These are phyloP conservation scores for Percopsis transmontana DNA, from an alignment of 2,113 vertebrate genomes.

Conservation along the genomic window DNA sequence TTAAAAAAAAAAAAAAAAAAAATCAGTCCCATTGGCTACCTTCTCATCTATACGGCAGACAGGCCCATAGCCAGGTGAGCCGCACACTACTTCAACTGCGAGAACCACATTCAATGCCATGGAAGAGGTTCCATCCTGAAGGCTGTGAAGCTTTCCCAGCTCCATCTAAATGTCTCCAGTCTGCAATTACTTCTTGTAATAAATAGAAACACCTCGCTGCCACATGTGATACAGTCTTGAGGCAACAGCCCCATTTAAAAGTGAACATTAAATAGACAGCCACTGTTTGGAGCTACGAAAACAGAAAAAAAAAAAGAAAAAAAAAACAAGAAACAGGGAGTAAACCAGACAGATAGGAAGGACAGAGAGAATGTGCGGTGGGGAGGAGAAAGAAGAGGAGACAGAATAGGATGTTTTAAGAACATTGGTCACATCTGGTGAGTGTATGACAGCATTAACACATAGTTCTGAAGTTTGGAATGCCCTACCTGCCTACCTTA, in stretches of 20 bases:
- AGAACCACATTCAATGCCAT: too few relatives aligned
- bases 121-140: too few relatives aligned
- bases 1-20: too few relatives aligned
- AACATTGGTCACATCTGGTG: not conserved
- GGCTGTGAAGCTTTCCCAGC: too few relatives aligned
- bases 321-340: too few relatives aligned
- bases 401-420: slow-evolving; percentile 3
- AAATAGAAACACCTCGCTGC: slow-evolving; percentile 6
- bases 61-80: too few relatives aligned
- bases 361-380: not conserved
- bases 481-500: not conserved
- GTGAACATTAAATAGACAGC: slow-evolving; percentile 9
- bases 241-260: slow-evolving; percentile 27
- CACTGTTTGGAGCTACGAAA: not conserved
- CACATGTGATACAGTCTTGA: slow-evolving; percentile 24
- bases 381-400: not conserved
- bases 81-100: too few relatives aligned
- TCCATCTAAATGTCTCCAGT: too few relatives aligned
- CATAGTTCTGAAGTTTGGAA: not conserved
- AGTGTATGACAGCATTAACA: slow-evolving; percentile 1
- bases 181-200: slow-evolving; percentile 36
- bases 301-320: not conserved
- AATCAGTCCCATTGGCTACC: too few relatives aligned
- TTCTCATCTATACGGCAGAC: too few relatives aligned
- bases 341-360: too few relatives aligned